Evolutionary conservation across 2,113 vertebrate genomes (phyloP).

Genomic region (Shinisaurus crocodilurus): DNA sequence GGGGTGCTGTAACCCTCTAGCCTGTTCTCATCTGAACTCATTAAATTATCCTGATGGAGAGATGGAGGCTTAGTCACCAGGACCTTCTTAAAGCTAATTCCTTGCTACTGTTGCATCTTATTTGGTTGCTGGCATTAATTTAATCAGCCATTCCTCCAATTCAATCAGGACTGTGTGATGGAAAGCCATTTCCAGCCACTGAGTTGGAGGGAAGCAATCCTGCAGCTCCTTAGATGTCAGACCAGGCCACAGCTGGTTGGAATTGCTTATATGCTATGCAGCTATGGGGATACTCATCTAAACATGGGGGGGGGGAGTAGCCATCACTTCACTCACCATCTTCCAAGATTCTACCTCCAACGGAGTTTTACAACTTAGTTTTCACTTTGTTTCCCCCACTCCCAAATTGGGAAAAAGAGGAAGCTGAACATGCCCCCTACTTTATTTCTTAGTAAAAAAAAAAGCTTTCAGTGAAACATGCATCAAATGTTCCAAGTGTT

Average conservation of each 20-base stretch:
- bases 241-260: background rate
- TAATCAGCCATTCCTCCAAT: background rate
- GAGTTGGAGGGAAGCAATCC: background rate
- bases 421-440: background rate
- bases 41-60: background rate
- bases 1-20: background rate
- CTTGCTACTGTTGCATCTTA: background rate
- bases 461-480: background rate
- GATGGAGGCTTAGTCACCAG: background rate
- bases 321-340: background rate
- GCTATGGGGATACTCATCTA: background rate
- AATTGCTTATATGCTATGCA: background rate
- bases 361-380: background rate
- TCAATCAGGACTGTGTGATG: background rate
- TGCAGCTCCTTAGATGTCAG: background rate
- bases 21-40: slow-evolving; percentile 11
- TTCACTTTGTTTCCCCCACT: background rate
- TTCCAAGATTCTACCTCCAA: background rate
- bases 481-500: background rate
- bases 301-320: background rate
- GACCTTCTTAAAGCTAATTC: background rate
- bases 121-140: slow-evolving; percentile 6
- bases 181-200: background rate
- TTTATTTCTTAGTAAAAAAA: background rate
- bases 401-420: background rate